These are phyloP conservation scores for Bubo scandiacus DNA, from an alignment of 2,113 vertebrate species.

Conservation along the genomic window DNA sequence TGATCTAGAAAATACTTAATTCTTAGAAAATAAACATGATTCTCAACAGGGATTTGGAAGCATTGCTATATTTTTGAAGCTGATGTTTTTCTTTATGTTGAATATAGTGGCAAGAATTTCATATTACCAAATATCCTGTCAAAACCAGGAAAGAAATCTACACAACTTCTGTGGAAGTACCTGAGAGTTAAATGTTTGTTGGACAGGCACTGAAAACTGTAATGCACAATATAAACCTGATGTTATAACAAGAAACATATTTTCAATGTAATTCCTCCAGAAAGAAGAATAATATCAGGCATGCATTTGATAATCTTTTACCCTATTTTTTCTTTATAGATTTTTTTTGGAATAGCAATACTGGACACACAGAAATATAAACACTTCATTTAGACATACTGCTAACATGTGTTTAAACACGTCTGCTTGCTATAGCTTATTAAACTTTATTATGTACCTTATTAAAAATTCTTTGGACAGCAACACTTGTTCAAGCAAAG, in stretches of 20 bases:
- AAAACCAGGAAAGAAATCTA: neutral
- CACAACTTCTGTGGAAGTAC: neutral
- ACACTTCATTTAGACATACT: neutral
- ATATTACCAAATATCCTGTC: neutral
- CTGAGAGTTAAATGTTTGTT: neutral
- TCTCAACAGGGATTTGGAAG: neutral
- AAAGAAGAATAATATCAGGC: neutral
- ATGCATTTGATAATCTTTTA: neutral
- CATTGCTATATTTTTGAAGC: neutral
- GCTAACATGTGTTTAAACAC: neutral
- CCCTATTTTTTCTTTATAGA: neutral
- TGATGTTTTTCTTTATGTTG: neutral
- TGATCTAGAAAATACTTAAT: neutral
- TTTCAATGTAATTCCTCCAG: neutral
- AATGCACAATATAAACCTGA: neutral
- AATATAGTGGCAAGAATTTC: neutral
- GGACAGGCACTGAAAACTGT: neutral
- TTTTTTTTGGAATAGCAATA: neutral
- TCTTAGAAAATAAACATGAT: neutral
- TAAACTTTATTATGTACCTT: conserved; percentile 23
- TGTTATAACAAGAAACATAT: neutral
- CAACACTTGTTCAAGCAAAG: conserved; percentile 9
- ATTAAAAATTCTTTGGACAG: conserved; percentile 27
- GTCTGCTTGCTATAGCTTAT: neutral
- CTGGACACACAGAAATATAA: neutral